Percentiles rank a stretch among this genome's conserved stretches.
Conservation (phyloP, 2,113 vertebrate genomes). For the Cyprinus carpio region DNA sequence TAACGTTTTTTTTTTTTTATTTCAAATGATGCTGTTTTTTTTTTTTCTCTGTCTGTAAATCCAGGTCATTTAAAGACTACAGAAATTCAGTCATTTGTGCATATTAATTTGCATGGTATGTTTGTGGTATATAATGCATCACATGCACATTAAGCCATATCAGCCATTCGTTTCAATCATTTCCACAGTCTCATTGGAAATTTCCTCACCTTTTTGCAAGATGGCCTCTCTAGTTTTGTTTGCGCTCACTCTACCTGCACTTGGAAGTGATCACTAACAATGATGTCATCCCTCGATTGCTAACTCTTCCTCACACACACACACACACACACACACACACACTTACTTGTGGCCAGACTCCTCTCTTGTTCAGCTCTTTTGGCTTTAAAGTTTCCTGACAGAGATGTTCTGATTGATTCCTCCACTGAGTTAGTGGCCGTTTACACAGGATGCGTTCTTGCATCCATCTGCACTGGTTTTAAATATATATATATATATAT, state of each 20-base stretch:
- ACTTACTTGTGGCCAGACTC: neutral
- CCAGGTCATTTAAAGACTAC: neutral
- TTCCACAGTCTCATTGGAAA: neutral
- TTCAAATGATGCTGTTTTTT: neutral
- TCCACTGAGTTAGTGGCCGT: neutral
- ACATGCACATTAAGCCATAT: neutral
- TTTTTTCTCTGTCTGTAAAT: neutral
- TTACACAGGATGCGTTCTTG: neutral
- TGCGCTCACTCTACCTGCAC: neutral
- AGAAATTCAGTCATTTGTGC: neutral
- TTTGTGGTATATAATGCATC: neutral
- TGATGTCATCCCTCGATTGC: slow-evolving; percentile 37
- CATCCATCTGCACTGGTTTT: neutral
- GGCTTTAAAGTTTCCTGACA: slow-evolving; percentile 37
- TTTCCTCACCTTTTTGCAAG: neutral
- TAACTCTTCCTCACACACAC: neutral
- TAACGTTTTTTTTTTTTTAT: slow-evolving; percentile 9
- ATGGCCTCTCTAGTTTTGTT: slow-evolving; percentile 19
- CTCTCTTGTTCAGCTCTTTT: slow-evolving; percentile 14
- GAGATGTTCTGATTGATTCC: neutral
- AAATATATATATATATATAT: neutral
- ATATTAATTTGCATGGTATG: neutral
- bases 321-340: neutral
- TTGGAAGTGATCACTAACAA: slow-evolving; percentile 34
- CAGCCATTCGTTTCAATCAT: neutral